Percentiles rank a stretch among this genome's conserved stretches.
phyloP scores from a whole-genome alignment of 1,140 invertebrate species.

The Brachionus sp. region DNA sequence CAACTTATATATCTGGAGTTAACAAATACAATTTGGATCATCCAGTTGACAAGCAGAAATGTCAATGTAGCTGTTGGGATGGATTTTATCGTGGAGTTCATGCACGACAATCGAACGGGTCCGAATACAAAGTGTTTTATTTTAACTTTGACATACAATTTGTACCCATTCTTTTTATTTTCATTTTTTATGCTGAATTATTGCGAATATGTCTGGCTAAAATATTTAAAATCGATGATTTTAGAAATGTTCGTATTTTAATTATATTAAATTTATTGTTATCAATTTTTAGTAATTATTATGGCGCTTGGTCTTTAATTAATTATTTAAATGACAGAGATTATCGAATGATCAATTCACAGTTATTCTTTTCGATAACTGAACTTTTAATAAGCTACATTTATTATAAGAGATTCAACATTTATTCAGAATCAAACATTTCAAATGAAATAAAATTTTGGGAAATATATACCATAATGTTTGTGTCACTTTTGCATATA shows the following conservation, averaged over 20 bases:
- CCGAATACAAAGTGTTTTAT: constrained; percentile 30
- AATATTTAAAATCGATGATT: not conserved
- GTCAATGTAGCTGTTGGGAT: constrained; percentile 34
- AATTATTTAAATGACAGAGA: constrained; percentile 42
- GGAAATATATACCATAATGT: not conserved
- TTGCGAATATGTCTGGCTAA: not conserved
- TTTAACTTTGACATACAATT: constrained; percentile 14
- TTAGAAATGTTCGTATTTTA: not conserved
- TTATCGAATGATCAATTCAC: constrained; percentile 42
- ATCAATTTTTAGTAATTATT: constrained; percentile 31
- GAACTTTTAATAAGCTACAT: not conserved
- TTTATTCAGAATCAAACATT: not conserved
- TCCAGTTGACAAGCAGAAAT: not conserved
- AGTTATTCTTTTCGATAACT: constrained; percentile 3
- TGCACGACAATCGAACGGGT: not conserved
- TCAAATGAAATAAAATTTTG: not conserved
- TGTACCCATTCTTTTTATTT: constrained; percentile 29
- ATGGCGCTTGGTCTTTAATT: constrained; percentile 9
- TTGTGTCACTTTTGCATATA: not conserved
- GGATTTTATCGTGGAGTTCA: constrained; percentile 27
- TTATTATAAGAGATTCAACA: constrained; percentile 16
- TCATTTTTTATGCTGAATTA: not conserved
- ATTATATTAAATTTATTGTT: not conserved
- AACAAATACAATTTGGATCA: not conserved
- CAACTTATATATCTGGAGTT: constrained; percentile 18